Percentiles rank a stretch among this genome's conserved stretches.
These are phyloP conservation scores for Archaeoteleia sp. DNA, from an alignment of 2,888 invertebrate genomes.

Conservation along the genomic window DNA sequence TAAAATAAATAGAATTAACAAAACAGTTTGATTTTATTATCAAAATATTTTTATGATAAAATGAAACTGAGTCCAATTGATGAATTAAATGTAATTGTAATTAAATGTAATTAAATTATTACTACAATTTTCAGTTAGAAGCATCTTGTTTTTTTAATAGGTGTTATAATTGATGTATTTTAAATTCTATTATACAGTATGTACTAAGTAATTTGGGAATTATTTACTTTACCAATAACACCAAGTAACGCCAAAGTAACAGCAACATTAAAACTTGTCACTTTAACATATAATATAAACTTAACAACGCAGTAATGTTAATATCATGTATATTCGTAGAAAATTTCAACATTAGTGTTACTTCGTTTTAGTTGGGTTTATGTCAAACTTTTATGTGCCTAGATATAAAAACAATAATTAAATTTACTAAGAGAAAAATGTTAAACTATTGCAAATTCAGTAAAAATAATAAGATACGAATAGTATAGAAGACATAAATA, in stretches of 20 bases:
- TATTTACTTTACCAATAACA: slow-evolving; percentile 5
- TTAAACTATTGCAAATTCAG: too few species aligned
- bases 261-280: slow-evolving; percentile 12
- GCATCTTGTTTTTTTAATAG: too few species aligned
- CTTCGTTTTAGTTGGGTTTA: slow-evolving; percentile 6
- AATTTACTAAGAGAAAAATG: neutral
- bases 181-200: neutral
- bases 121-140: too few species aligned
- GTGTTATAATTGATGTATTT: slow-evolving; percentile 18
- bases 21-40: too few species aligned
- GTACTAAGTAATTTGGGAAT: slow-evolving; percentile 9
- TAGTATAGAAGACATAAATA: too few species aligned
- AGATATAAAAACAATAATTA: slow-evolving; percentile 3
- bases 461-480: too few species aligned
- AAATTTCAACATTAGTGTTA: slow-evolving; percentile 11
- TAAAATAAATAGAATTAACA: too few species aligned
- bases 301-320: slow-evolving; percentile 18
- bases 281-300: slow-evolving; percentile 11
- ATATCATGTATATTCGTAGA: slow-evolving; percentile 11
- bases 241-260: slow-evolving; percentile 12
- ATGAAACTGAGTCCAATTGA: too few species aligned
- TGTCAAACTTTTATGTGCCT: neutral
- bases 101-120: too few species aligned
- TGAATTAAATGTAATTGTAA: too few species aligned
- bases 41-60: too few species aligned